Conservation (phyloP, 2,113 vertebrate genomes). For the Apaloderma vittatum region DNA sequence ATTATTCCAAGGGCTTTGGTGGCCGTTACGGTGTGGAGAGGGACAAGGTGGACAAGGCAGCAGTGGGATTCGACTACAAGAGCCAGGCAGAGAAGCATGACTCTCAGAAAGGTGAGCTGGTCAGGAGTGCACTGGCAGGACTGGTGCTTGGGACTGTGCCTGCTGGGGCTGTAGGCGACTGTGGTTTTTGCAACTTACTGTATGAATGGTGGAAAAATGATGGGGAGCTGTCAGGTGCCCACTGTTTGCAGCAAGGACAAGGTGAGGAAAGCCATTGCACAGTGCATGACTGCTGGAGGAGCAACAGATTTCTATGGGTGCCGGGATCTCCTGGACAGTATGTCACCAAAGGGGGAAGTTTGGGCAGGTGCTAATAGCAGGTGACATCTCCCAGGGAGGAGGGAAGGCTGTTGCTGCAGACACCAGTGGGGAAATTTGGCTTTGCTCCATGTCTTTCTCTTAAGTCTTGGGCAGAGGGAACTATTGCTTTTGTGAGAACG, state of each 20-base stretch:
- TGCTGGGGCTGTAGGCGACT: background rate
- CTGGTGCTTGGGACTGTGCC: background rate
- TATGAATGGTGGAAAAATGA: background rate
- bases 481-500: background rate
- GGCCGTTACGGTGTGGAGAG: constrained; percentile 89
- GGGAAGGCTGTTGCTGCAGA: background rate
- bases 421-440: background rate
- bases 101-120: constrained; percentile 86
- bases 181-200: background rate
- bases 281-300: background rate
- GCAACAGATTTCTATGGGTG: background rate
- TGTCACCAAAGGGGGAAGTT: background rate
- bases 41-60: constrained; percentile 88
- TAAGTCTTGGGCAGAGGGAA: background rate
- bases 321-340: background rate
- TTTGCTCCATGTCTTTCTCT: background rate
- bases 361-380: background rate
- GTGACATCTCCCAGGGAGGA: background rate
- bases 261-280: background rate
- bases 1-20: constrained; percentile 91
- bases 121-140: no score
- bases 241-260: background rate
- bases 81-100: constrained; percentile 88
- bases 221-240: background rate
- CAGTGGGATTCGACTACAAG: constrained; percentile 90